Evolutionary conservation across 2,797 vertebrate species (phyloP), one percentile per base, ranked within the genome.

Genomic region (Oreochromis mossambicus): DNA sequence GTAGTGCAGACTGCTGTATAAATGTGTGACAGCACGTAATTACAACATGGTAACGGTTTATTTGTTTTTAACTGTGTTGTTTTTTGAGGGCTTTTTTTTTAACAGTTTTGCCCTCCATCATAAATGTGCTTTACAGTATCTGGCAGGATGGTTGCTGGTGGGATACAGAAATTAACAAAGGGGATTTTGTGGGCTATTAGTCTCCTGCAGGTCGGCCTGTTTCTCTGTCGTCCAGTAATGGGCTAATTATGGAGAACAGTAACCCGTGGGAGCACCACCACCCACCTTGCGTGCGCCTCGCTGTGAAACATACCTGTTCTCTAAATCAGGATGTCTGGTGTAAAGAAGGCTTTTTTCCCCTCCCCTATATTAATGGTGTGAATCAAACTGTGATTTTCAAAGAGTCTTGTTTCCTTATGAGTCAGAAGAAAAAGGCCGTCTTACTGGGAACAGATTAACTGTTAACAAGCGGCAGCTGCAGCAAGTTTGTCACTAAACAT

Each of bases 161-260:
- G 88, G 90, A 87, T 66, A 50, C 77, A 78, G 46, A 86, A 24
- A 87, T 84, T 90, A 92, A 93, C 91, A 94, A 92, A 94, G 91
- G 75, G 32, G 70, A 80, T 90, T 92, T 90, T 92, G 84, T 63
- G 83, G 86, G 91, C 88, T 78, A 88, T 91, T 88, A 92, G 91
- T 86, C 90, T 86, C 87, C 80, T 13, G 78, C 80, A 86, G 89
- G 86, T 84, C 11, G 73, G 56, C 70, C 86, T 87, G 87, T 79
- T 87, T 75, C 88, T 70, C 87, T 92, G 87, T 90, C 85, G 89
- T 88, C 80, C 80, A 29, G 79, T 94, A 92, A 95, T 88, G 87
- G 82, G 86, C 93, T 90, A 84, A 92, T 95, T 91, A 94, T 88
- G 92, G 88, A 68, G 83, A 92, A 86, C 94, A 86, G 93, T 80